Percentiles rank a stretch among this genome's conserved stretches.
Evolutionary conservation across 2,797 vertebrate genomes (phyloP).

Genomic region (Todus mexicanus): DNA sequence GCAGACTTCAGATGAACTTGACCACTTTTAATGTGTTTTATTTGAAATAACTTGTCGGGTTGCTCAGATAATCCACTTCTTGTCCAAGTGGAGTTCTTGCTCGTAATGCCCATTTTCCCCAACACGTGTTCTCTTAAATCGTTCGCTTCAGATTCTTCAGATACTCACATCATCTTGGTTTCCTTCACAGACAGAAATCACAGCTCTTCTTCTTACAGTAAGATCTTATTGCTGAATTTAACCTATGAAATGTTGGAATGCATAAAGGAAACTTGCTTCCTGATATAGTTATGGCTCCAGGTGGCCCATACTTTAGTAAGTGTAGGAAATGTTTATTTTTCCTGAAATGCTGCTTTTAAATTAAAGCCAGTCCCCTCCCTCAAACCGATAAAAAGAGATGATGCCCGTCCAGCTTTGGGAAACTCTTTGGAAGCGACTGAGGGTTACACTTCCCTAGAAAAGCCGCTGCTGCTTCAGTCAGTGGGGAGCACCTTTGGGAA

Average conservation of each 20-base stretch:
- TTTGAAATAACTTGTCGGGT: neutral
- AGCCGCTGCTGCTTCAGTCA: neutral
- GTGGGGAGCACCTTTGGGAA: neutral
- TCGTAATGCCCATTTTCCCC: slow-evolving; percentile 18
- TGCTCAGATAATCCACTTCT: neutral
- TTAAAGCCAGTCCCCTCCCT: neutral
- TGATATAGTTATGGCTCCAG: neutral
- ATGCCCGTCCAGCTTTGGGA: neutral
- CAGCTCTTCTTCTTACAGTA: slow-evolving; percentile 52
- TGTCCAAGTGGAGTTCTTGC: slow-evolving; percentile 23
- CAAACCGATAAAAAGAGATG: too few relatives aligned
- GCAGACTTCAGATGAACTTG: rapidly evolving
- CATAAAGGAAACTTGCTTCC: neutral
- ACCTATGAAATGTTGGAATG: slow-evolving; percentile 17
- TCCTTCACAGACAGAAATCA: slow-evolving; percentile 60
- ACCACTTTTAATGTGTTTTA: slow-evolving; percentile 14
- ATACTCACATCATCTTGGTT: slow-evolving; percentile 49
- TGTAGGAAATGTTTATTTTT: neutral
- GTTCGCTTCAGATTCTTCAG: slow-evolving; percentile 44
- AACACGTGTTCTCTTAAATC: slow-evolving; percentile 29
- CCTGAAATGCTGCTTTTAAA: neutral
- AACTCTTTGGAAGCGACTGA: neutral
- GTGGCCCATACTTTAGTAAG: neutral
- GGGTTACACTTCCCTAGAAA: neutral
- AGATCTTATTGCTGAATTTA: slow-evolving; percentile 53